Conservation (phyloP, 1,140 invertebrate species). For the Aphis gossypii region DNA sequence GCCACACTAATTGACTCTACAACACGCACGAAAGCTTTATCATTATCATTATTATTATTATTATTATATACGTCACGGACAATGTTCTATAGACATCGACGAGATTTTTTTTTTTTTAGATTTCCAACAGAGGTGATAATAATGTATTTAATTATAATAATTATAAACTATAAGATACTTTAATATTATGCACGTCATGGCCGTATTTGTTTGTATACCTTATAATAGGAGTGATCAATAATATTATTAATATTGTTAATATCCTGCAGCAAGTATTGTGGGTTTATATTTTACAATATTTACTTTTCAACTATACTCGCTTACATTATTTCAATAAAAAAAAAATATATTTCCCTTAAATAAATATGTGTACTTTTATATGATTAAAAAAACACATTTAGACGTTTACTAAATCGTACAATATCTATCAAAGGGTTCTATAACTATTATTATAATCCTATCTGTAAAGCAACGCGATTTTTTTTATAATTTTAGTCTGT, state of each 20-base stretch:
- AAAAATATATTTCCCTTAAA: too few relatives aligned
- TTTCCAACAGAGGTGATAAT: neutral
- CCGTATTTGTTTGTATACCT: too few relatives aligned
- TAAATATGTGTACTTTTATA: too few relatives aligned
- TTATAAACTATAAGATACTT: too few relatives aligned
- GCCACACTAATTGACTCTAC: neutral
- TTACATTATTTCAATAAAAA: too few relatives aligned
- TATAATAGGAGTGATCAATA: too few relatives aligned
- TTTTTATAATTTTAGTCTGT: too few relatives aligned
- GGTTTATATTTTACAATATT: too few relatives aligned
- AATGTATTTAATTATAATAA: neutral
- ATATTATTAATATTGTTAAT: too few relatives aligned
- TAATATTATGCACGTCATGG: too few relatives aligned
- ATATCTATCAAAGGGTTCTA: rapidly evolving
- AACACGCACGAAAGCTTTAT: neutral
- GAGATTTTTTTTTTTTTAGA: neutral
- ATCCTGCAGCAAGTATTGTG: too few relatives aligned
- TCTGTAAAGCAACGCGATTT: neutral
- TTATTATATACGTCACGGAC: neutral
- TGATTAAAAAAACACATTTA: neutral
- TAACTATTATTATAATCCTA: neutral
- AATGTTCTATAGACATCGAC: neutral
- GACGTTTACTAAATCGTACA: neutral
- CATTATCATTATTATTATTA: neutral
- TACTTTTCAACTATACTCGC: too few relatives aligned